phyloP scores from a whole-genome alignment of 2,888 invertebrate genomes.

The Pseudococcus viburni region DNA sequence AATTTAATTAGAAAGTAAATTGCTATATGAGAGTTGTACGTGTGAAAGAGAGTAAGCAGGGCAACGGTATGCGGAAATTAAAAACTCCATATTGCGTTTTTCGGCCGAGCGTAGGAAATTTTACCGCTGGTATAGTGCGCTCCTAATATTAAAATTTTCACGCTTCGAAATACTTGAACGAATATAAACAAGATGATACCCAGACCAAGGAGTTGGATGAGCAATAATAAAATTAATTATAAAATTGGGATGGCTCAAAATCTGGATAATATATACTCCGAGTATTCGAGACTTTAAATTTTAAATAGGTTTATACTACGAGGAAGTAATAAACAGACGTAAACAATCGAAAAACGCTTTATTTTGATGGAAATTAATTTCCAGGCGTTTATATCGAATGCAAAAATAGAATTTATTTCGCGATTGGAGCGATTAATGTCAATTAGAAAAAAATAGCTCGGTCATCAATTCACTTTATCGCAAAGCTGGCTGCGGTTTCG shows the following conservation, averaged over 20 bases:
- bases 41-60: background rate
- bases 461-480: conserved; percentile 31
- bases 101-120: background rate
- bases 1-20: conserved; percentile 9
- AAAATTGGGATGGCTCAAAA: no score
- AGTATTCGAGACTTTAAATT: background rate
- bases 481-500: background rate
- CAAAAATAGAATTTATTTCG: conserved; percentile 15
- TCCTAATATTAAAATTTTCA: no score
- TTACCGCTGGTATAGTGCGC: no score
- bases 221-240: no score
- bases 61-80: background rate
- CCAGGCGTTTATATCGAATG: background rate
- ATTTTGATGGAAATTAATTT: background rate
- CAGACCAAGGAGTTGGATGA: no score
- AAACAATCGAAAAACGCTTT: no score
- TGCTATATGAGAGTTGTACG: background rate
- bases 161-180: no score
- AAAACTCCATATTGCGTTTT: background rate
- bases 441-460: background rate
- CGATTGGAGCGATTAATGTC: background rate
- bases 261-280: background rate
- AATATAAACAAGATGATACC: no score
- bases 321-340: no score
- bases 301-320: background rate